Conservation (phyloP, 1,140 invertebrate genomes). For the Adelges cooleyi region DNA sequence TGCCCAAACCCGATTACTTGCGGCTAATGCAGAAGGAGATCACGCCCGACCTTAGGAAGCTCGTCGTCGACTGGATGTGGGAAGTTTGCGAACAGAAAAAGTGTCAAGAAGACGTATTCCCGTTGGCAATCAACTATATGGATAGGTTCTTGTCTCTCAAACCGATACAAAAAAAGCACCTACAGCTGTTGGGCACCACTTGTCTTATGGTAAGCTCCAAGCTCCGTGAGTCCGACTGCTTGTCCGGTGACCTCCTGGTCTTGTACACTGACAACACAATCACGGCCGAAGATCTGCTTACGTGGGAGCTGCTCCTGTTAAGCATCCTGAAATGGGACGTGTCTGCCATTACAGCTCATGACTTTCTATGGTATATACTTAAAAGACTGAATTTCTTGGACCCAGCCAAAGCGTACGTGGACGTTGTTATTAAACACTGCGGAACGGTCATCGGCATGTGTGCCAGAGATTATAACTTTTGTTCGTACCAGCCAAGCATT, state of each 20-base stretch:
- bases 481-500: conserved; percentile 72
- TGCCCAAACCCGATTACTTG: conserved; percentile 63
- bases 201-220: conserved; percentile 86
- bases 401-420: conserved; percentile 41
- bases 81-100: conserved; percentile 87
- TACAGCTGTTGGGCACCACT: conserved; percentile 78
- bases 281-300: conserved; percentile 66
- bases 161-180: conserved; percentile 63
- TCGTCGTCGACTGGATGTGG: conserved; percentile 91
- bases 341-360: conserved; percentile 62
- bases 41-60: conserved; percentile 76
- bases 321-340: conserved; percentile 73
- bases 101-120: conserved; percentile 83
- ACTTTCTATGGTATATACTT: conserved; percentile 62
- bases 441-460: conserved; percentile 68
- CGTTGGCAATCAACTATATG: conserved; percentile 80
- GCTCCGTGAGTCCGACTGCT: conserved; percentile 59
- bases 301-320: conserved; percentile 66
- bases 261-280: conserved; percentile 89
- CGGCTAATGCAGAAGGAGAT: conserved; percentile 75
- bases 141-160: conserved; percentile 78
- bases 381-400: conserved; percentile 41
- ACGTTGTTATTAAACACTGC: conserved; percentile 52
- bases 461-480: conserved; percentile 75
- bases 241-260: conserved; percentile 68